Conservation (phyloP, 37 sponge, comb jelly and placozoan species). For the Geodia barretti region DNA sequence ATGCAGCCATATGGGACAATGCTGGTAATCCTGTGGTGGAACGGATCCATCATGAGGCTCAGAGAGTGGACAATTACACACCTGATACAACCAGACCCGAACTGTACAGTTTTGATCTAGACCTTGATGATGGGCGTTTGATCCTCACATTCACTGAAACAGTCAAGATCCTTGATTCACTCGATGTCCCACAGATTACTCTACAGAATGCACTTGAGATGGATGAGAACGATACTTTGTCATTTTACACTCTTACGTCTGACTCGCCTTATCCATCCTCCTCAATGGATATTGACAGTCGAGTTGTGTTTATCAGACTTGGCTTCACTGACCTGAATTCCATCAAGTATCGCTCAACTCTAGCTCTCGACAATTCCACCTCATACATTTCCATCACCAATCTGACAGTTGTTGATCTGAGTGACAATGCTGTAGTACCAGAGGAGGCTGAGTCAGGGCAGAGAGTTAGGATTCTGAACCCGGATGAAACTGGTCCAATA, state of each 20-base stretch:
- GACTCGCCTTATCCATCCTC: slow-evolving; percentile 42
- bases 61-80: slow-evolving; percentile 40
- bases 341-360: slow-evolving; percentile 68
- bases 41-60: slow-evolving; percentile 10
- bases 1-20: slow-evolving; percentile 66
- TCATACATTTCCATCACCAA: slow-evolving; percentile 82
- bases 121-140: slow-evolving; percentile 78
- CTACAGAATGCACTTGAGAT: slow-evolving; percentile 38
- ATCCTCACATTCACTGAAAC: slow-evolving; percentile 91
- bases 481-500: slow-evolving; percentile 71
- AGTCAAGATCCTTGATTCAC: slow-evolving; percentile 80
- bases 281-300: slow-evolving; percentile 73
- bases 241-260: slow-evolving; percentile 55
- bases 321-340: slow-evolving; percentile 89
- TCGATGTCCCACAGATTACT: slow-evolving; percentile 78
- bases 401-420: slow-evolving; percentile 69
- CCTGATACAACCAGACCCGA: slow-evolving; percentile 75
- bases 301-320: slow-evolving; percentile 73
- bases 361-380: slow-evolving; percentile 51
- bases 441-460: slow-evolving; percentile 13
- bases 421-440: slow-evolving; percentile 49
- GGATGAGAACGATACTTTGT: slow-evolving; percentile 7
- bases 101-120: slow-evolving; percentile 81
- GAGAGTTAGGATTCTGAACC: slow-evolving; percentile 52
- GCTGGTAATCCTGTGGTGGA: slow-evolving; percentile 61